Evolutionary conservation across 1,140 invertebrate genomes (phyloP).

Genomic region (Sitophilus oryzae): DNA sequence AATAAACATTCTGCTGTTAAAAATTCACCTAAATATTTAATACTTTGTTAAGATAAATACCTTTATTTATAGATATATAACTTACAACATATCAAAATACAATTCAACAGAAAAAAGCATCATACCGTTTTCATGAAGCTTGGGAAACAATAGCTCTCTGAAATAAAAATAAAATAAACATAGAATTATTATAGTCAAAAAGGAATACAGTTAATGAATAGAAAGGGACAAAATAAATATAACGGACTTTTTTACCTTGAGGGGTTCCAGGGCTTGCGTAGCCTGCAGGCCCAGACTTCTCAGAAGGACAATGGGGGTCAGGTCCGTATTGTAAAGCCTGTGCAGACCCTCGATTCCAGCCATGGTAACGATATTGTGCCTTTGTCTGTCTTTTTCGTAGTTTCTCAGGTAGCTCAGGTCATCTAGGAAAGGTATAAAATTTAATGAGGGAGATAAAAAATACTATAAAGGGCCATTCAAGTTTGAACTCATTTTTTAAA

Average conservation of each 20-base stretch:
- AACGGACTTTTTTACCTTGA: slow-evolving; percentile 62
- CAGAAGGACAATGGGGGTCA: slow-evolving; percentile 71
- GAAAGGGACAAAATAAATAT: too few relatives aligned
- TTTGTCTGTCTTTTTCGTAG: slow-evolving; percentile 81
- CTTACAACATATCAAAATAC: too few relatives aligned
- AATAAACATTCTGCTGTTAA: too few relatives aligned
- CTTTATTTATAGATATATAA: too few relatives aligned
- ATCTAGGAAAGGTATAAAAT: slow-evolving; percentile 43
- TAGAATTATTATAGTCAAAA: slow-evolving; percentile 3
- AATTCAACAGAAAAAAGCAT: too few relatives aligned
- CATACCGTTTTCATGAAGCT: too few relatives aligned
- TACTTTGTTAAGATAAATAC: too few relatives aligned
- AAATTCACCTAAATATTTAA: too few relatives aligned
- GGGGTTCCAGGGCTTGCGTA: slow-evolving; percentile 66
- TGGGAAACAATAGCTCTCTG: slow-evolving; percentile 25
- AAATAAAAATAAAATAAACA: slow-evolving; percentile 20
- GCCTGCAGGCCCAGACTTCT: slow-evolving; percentile 82
- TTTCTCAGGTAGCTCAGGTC: slow-evolving; percentile 62
- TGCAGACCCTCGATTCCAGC: slow-evolving; percentile 82
- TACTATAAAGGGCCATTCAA: background rate
- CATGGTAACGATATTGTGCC: slow-evolving; percentile 84
- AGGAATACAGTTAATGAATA: background rate
- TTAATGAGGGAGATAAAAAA: background rate
- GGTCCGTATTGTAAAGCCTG: slow-evolving; percentile 72
- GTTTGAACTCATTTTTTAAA: too few relatives aligned